Percentiles rank a stretch among this genome's conserved stretches.
These are phyloP conservation scores for Syngnathus floridae DNA, from an alignment of 2,113 vertebrate species.

Conservation along the genomic window DNA sequence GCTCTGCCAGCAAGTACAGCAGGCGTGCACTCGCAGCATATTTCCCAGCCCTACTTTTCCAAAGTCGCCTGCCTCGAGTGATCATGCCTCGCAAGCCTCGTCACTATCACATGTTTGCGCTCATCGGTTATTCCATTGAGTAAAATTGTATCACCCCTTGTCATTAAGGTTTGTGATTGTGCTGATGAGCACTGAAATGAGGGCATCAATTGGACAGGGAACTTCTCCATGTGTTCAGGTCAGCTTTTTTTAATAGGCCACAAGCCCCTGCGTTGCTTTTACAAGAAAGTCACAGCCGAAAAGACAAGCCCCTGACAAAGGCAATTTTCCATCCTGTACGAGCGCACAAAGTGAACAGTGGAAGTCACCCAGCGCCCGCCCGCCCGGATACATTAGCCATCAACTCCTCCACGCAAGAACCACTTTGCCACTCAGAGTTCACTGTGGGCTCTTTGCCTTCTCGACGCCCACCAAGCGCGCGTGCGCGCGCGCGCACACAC, in stretches of 20 bases:
- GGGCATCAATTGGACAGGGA: conserved; percentile 46
- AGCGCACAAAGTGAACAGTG: not conserved
- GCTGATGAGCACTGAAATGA: conserved; percentile 49
- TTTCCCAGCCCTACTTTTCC: conserved; percentile 48
- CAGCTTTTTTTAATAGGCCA: conserved; percentile 61
- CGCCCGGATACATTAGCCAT: conserved; percentile 7
- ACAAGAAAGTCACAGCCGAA: not conserved
- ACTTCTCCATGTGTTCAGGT: conserved; percentile 39
- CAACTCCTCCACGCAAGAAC: conserved; percentile 46
- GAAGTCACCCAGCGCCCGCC: not conserved
- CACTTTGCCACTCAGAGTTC: conserved; percentile 47
- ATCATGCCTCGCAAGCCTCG: conserved; percentile 17
- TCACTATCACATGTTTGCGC: no score
- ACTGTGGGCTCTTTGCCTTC: conserved; percentile 21
- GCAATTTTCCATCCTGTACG: conserved; percentile 12
- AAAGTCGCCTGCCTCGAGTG: conserved; percentile 17
- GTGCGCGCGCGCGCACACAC: conserved; percentile 44
- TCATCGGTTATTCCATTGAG: no score
- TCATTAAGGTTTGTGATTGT: conserved; percentile 1
- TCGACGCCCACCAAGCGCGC: conserved; percentile 57
- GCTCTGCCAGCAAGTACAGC: conserved; percentile 53
- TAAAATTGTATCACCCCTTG: no score
- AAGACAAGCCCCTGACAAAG: not conserved
- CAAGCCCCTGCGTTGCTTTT: conserved; percentile 23
- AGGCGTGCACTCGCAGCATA: conserved; percentile 50